Evolutionary conservation across 2,113 vertebrate species (phyloP).

Genomic region (Probosciger aterrimus): DNA sequence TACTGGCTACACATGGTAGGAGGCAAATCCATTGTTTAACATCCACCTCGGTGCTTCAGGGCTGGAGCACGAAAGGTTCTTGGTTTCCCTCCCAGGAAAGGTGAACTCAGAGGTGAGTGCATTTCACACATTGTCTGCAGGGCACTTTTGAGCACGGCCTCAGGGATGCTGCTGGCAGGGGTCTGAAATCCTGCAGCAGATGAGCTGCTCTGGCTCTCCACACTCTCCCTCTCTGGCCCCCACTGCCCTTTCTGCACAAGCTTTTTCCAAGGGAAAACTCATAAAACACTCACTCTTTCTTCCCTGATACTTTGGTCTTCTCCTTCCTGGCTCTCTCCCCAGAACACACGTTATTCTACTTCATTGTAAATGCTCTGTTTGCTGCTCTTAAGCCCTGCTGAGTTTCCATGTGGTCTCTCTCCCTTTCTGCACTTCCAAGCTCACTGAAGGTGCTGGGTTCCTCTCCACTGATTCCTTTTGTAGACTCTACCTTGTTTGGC

Average conservation of each 20-base stretch:
- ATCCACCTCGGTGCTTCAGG: accelerated
- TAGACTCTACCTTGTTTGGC: background rate
- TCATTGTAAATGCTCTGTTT: background rate
- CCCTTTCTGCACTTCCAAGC: background rate
- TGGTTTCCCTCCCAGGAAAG: background rate
- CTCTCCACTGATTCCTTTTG: background rate
- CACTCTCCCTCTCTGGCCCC: background rate
- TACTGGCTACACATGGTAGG: background rate
- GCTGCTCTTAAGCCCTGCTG: accelerated
- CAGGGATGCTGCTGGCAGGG: background rate
- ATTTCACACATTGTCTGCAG: background rate
- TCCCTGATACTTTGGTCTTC: background rate
- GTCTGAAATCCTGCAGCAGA: background rate
- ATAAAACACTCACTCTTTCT: background rate
- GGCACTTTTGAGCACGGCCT: accelerated
- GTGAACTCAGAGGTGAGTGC: background rate
- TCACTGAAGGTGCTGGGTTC: background rate
- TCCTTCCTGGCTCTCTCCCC: background rate
- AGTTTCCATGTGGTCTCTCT: background rate
- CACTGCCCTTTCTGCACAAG: background rate
- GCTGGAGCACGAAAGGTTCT: background rate
- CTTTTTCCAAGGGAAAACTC: conserved; percentile 13
- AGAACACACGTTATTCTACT: background rate
- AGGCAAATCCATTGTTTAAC: background rate
- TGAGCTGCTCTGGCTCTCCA: background rate